Percentiles rank a stretch among this genome's conserved stretches.
Evolutionary conservation across 2,888 invertebrate genomes (phyloP).

Genomic region (Shargacucullia verbasci): DNA sequence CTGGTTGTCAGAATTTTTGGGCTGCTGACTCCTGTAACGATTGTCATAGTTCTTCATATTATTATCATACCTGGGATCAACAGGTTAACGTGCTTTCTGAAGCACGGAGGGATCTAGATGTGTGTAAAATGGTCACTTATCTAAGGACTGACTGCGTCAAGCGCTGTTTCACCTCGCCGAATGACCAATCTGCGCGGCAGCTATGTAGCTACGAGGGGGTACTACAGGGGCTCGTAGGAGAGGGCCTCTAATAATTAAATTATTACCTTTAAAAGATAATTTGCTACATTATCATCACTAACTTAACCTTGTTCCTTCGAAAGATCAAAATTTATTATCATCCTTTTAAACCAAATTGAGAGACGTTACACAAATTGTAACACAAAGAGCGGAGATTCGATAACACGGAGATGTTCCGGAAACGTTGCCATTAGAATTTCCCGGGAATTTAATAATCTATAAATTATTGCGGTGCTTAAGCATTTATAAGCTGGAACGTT

Average conservation of each 20-base stretch:
- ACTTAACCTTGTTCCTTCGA: neutral
- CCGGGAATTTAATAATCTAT: conserved; percentile 30
- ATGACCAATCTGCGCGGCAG: too few relatives aligned
- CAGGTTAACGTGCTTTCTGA: too few relatives aligned
- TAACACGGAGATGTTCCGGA: conserved; percentile 17
- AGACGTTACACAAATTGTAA: conserved; percentile 25
- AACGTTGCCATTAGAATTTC: conserved; percentile 11
- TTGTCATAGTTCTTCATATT: too few relatives aligned
- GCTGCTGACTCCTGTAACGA: too few relatives aligned
- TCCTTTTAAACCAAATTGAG: conserved; percentile 17
- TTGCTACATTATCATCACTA: conserved; percentile 21
- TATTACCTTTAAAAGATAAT: conserved; percentile 11
- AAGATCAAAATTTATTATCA: conserved; percentile 6
- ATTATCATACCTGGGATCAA: too few relatives aligned
- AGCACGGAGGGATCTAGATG: too few relatives aligned
- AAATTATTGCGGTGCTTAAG: conserved; percentile 33
- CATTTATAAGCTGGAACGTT: conserved; percentile 32
- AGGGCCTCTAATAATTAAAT: neutral
- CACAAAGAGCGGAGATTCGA: conserved; percentile 20
- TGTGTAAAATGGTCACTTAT: too few relatives aligned
- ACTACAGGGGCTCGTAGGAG: too few relatives aligned
- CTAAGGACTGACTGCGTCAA: too few relatives aligned
- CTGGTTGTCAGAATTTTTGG: too few relatives aligned
- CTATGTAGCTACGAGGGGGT: too few relatives aligned
- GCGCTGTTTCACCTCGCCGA: too few relatives aligned